These are phyloP conservation scores for Spisula subtruncata DNA, from an alignment of 2,888 invertebrate genomes.

Conservation along the genomic window DNA sequence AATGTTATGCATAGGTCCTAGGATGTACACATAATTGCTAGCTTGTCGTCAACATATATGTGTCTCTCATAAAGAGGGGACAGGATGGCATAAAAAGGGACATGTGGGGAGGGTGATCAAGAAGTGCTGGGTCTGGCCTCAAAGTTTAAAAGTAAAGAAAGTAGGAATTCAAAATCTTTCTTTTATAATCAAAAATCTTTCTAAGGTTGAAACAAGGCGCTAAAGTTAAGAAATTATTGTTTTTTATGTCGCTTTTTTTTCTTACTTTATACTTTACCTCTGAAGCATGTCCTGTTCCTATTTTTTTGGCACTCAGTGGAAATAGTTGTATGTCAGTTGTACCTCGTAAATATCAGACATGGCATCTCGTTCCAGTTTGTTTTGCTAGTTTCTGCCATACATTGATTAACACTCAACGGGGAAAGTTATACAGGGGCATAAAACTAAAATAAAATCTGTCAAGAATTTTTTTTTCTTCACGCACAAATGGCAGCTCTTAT, in stretches of 20 bases:
- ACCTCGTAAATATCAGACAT: conserved; percentile 39
- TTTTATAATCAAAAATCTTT: not conserved
- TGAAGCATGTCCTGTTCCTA: conserved; percentile 14
- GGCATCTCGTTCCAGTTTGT: conserved; percentile 35
- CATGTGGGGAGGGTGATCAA: no score
- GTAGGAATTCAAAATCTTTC: no score
- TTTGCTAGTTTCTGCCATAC: conserved; percentile 58
- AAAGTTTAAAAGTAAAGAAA: no score
- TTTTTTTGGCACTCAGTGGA: conserved; percentile 46
- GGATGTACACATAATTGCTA: not conserved
- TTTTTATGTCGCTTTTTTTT: not conserved
- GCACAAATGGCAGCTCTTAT: conserved; percentile 64
- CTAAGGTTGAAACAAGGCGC: not conserved
- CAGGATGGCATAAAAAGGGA: no score
- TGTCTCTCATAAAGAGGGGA: no score
- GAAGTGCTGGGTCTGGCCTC: no score
- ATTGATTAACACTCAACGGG: conserved; percentile 62
- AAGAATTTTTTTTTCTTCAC: conserved; percentile 49
- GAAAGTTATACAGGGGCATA: conserved; percentile 65
- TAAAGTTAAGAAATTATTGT: not conserved
- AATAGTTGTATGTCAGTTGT: conserved; percentile 47
- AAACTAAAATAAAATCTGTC: conserved; percentile 72
- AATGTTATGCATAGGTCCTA: not conserved
- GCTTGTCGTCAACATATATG: no score
- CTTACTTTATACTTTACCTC: conserved; percentile 8